Evolutionary conservation across 2,113 vertebrate genomes (phyloP).

Genomic region (Aegypius monachus): DNA sequence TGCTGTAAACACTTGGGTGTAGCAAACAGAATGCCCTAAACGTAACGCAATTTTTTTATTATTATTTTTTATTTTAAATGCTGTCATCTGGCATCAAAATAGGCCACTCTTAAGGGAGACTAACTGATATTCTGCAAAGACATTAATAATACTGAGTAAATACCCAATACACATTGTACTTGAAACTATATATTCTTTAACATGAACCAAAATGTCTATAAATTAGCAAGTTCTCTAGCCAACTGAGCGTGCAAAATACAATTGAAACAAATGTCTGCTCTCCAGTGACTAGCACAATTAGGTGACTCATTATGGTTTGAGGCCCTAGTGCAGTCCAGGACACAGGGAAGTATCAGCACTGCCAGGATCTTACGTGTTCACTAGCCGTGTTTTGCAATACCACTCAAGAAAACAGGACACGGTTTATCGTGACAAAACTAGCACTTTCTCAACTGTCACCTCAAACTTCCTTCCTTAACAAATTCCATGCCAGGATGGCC

Average conservation of each 20-base stretch:
- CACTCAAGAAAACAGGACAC: background rate
- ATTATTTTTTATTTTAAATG: background rate
- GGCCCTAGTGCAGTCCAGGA: background rate
- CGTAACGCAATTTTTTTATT: background rate
- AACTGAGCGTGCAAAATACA: background rate
- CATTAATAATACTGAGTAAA: background rate
- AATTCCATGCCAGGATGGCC: background rate
- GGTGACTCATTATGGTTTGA: background rate
- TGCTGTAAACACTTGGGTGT: constrained; percentile 71
- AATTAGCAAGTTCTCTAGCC: background rate
- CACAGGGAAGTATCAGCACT: fast-evolving
- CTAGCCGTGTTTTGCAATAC: background rate
- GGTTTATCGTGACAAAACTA: background rate
- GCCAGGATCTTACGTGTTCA: background rate
- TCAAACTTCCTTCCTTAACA: background rate
- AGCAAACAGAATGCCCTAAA: constrained; percentile 80
- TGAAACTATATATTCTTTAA: background rate
- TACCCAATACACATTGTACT: background rate
- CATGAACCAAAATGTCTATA: background rate
- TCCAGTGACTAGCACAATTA: background rate
- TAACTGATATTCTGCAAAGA: background rate
- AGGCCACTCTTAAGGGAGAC: background rate
- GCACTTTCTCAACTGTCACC: background rate
- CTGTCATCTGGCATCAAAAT: background rate
- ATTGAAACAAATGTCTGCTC: background rate